phyloP scores from a whole-genome alignment of 1,140 invertebrate genomes.

The Drosophila jambulina region DNA sequence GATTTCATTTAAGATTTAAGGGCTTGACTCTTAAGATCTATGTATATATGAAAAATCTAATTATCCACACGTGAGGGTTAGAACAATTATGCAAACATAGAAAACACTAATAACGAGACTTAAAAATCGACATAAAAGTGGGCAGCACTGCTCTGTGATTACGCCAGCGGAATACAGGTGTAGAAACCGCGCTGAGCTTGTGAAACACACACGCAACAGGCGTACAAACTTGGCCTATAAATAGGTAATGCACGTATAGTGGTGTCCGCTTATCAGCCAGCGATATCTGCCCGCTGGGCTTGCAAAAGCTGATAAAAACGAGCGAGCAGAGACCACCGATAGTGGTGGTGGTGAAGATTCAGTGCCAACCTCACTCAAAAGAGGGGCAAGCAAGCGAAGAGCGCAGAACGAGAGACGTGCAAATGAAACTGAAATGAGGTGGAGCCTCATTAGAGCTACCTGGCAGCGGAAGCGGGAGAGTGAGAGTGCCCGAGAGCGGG shows the following conservation, averaged over 20 bases:
- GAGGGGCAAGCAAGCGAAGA: constrained; percentile 25
- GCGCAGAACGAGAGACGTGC: constrained; percentile 15
- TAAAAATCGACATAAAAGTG: neutral
- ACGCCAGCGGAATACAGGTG: constrained; percentile 42
- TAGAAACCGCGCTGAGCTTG: constrained; percentile 30
- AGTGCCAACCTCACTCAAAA: constrained; percentile 48
- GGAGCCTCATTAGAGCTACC: constrained; percentile 47
- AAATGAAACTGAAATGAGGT: constrained; percentile 35
- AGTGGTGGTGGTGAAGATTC: constrained; percentile 8
- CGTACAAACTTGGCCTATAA: constrained; percentile 70
- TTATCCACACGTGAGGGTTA: no score
- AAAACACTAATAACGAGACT: neutral
- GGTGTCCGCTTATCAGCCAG: constrained; percentile 46
- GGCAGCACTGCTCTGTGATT: constrained; percentile 34
- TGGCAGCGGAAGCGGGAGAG: constrained; percentile 6
- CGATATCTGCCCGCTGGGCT: constrained; percentile 59
- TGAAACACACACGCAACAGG: constrained; percentile 66
- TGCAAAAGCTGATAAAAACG: constrained; percentile 76
- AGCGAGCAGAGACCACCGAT: constrained; percentile 14
- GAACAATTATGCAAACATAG: neutral
- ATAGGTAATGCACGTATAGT: constrained; percentile 46
- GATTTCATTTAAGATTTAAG: neutral
- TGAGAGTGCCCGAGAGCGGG: constrained; percentile 23
- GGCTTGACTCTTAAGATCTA: no score
- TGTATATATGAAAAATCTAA: no score